phyloP scores from a whole-genome alignment of 2,797 vertebrate genomes.

The Schizopygopsis malacanthus region DNA sequence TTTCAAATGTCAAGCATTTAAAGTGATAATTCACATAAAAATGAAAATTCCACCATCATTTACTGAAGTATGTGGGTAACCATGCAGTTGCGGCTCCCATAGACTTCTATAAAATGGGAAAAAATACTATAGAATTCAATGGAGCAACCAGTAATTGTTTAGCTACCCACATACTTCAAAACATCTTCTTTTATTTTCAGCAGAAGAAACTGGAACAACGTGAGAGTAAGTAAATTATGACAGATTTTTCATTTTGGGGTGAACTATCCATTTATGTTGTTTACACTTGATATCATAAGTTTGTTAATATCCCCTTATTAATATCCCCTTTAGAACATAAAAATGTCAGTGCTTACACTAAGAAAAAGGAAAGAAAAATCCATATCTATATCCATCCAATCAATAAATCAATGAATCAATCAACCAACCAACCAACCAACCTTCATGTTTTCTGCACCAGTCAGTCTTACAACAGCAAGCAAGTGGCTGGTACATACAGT shows the following conservation, averaged over 20 bases:
- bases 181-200: background rate
- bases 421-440: no score
- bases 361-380: background rate
- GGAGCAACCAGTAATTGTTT: background rate
- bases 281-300: background rate
- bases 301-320: background rate
- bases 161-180: background rate
- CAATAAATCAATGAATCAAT: no score
- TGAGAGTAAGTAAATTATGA: background rate
- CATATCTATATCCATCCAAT: background rate
- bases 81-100: no score
- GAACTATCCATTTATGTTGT: background rate
- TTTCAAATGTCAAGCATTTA: background rate
- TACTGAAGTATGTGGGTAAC: background rate
- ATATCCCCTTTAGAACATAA: constrained; percentile 12
- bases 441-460: background rate
- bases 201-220: background rate
- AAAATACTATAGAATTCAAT: background rate
- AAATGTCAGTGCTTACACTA: constrained; percentile 25
- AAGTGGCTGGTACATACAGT: background rate
- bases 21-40: background rate
- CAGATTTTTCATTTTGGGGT: background rate
- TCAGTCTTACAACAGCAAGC: background rate
- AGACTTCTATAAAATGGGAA: background rate
- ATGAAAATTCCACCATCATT: background rate